These are phyloP conservation scores for Tanypteryx hageni DNA, from an alignment of 2,888 invertebrate species.

Conservation along the genomic window DNA sequence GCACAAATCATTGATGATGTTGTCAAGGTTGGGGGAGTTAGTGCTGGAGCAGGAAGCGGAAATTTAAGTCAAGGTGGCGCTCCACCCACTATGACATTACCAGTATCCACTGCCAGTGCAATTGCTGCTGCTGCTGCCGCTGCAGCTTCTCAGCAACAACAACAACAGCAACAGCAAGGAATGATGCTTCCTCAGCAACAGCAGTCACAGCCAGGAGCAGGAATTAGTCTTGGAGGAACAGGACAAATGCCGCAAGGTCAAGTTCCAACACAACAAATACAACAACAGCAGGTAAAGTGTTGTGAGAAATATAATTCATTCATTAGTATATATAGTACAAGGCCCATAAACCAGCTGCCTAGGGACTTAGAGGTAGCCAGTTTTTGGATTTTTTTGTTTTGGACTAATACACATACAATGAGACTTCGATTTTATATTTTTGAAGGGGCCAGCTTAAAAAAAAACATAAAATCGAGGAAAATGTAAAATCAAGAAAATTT, in stretches of 20 bases:
- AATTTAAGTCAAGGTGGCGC: constrained; percentile 22
- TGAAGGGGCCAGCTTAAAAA: too few relatives aligned
- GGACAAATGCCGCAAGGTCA: constrained; percentile 46
- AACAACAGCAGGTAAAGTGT: not conserved
- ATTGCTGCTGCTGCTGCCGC: not conserved
- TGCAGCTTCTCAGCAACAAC: not conserved
- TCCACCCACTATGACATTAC: constrained; percentile 25
- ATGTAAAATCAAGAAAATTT: too few relatives aligned
- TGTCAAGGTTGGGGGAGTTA: constrained; percentile 39
- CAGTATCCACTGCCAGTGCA: constrained; percentile 23
- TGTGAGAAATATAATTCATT: too few relatives aligned
- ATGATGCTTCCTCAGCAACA: constrained; percentile 42
- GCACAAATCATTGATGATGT: not conserved
- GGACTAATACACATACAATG: too few relatives aligned
- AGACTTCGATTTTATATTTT: too few relatives aligned
- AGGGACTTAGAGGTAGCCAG: too few relatives aligned
- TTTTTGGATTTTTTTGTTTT: too few relatives aligned
- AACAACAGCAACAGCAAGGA: constrained; percentile 39
- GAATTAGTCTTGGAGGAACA: constrained; percentile 15
- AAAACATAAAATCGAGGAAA: too few relatives aligned
- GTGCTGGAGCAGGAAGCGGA: not conserved
- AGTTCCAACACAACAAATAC: constrained; percentile 18
- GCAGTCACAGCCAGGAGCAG: constrained; percentile 38
- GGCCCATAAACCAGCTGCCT: too few relatives aligned
- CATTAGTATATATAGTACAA: too few relatives aligned